Base-by-base conservation (phyloP, 1,140 invertebrate genomes). In the Vollenhovia emeryi region DNA sequence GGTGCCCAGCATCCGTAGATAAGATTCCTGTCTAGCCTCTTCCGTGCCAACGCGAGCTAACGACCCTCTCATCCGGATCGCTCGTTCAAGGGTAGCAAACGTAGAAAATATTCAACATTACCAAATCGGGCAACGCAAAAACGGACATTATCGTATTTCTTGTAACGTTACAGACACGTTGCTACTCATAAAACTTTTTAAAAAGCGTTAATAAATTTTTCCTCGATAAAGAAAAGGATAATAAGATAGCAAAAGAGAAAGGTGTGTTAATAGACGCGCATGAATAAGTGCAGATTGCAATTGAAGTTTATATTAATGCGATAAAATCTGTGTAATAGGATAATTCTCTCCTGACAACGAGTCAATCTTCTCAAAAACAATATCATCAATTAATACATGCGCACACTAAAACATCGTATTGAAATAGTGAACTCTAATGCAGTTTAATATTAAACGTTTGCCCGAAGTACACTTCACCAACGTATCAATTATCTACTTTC, bases 11-110 rank as follows among this genome's bases (percentile, higher is more conserved):
- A 86, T 84, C 79, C 79, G 43, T 52, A 84, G 68, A 84, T 71
- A 84, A 86, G 79, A 84, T 66, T 74, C 68, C 50, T 74, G 85
- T 84, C 85, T 84, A 55, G 85, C 45, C 45, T 64, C 43, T 84
- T 75, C 85, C 79, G 79, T 86, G 79, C 85, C 80, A 86, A 86
- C 79, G 69, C 64, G 85, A 84, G 62, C 52, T 84, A 86, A 86
- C 79, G 85, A 74, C 66, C 68, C 55, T 86, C 59, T 86, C 79
- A 84, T 84, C 80, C 79, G 68, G 69, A 55, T 60, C 79, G 80
- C 60, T 75, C 80, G 68, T 60, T 74, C 66, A 78, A 66, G 73
- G 48, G 60, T 85, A 57, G 71, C 83, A 60, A 76, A 84, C 45
- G 84, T 48, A 43, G 64, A 80, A 85, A 85, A 85, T 85, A 85